Evolutionary conservation across 2,888 invertebrate genomes (phyloP).

Genomic region (Xestia xanthographa): DNA sequence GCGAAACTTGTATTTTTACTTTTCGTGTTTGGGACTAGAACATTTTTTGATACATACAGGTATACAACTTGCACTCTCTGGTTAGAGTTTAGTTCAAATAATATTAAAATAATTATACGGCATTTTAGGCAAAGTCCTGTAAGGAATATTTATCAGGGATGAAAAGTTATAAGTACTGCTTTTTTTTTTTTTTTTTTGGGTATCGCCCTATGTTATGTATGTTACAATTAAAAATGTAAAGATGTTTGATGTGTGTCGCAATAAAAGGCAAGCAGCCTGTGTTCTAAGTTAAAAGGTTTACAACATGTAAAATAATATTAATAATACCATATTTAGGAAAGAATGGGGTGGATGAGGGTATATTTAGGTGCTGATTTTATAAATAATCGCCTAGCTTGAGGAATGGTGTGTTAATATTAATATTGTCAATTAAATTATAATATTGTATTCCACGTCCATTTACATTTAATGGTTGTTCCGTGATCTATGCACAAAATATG

Average conservation of each 20-base stretch:
- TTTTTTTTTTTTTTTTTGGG: constrained; percentile 12
- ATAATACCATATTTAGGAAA: constrained; percentile 30
- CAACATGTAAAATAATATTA: no score
- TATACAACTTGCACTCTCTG: constrained; percentile 10
- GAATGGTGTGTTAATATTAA: constrained; percentile 60
- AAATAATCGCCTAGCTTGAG: constrained; percentile 59
- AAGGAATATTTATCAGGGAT: background rate
- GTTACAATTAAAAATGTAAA: background rate
- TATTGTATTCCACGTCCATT: constrained; percentile 57
- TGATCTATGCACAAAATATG: constrained; percentile 65
- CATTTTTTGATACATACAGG: constrained; percentile 25
- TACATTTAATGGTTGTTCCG: constrained; percentile 49
- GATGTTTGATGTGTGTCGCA: background rate
- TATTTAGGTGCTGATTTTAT: constrained; percentile 70
- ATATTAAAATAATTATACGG: background rate
- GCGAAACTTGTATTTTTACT: constrained; percentile 49
- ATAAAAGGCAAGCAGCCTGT: constrained; percentile 8
- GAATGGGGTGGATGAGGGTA: constrained; percentile 71
- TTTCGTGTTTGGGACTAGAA: constrained; percentile 27
- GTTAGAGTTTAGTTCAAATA: constrained; percentile 7
- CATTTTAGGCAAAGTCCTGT: constrained; percentile 1
- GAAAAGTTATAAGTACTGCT: background rate
- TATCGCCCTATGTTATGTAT: background rate
- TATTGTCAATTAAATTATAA: constrained; percentile 63
- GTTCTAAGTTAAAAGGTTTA: background rate